Evolutionary conservation across 30 jellyfish, hydroid and myxozoan species (phyloP), one percentile per base, ranked within the genome.

Genomic region (Phacellophora camtschatica): DNA sequence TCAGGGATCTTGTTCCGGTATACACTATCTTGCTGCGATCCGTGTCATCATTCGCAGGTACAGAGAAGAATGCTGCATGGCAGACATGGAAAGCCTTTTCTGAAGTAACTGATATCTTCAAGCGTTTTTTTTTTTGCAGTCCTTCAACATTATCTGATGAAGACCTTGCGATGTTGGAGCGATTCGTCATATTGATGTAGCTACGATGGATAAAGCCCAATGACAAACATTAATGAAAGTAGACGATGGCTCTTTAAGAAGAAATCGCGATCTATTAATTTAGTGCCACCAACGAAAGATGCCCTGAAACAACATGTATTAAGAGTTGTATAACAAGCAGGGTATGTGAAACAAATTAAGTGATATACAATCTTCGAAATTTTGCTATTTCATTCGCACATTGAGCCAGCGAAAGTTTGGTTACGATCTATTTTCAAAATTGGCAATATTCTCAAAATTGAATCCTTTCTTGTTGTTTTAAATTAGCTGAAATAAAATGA

Each of bases 211-310:
- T 8, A 89, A 56, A 61, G 65, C 45, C 3, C 75, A 9, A 18
- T 20, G 62, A 37, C 64, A 0, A 46, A 55, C 27, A 74, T 83
- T 1, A 57, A 83, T 31, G 83, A 83, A 30, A 23, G 80, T 7
- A 35, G 83, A 61, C 66, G 65, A 67, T 31, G 42, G 25, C 88
- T 71, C 24, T 82, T 82, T 58, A 54, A 81, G n/a, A 68, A 82
- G 67, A 82, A 53, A 46, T 19, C 61, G 1, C 33, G 82, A 36
- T 42, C 67, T n/a, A 56, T 82, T 31, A 83, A 82, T 18, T 8
- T 32, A 20, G 15, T 82, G 16, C 95, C 81, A n/a, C 88, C 95
- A 45, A 81, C 92, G 28, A 51, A 82, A 34, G 88, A 45, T 68
- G 95, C 87, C 9, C 39, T 82, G 30, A 63, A 32, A 9, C 90